Evolutionary conservation across 1,140 invertebrate genomes (phyloP).

Genomic region (Bradynema listronoti): DNA sequence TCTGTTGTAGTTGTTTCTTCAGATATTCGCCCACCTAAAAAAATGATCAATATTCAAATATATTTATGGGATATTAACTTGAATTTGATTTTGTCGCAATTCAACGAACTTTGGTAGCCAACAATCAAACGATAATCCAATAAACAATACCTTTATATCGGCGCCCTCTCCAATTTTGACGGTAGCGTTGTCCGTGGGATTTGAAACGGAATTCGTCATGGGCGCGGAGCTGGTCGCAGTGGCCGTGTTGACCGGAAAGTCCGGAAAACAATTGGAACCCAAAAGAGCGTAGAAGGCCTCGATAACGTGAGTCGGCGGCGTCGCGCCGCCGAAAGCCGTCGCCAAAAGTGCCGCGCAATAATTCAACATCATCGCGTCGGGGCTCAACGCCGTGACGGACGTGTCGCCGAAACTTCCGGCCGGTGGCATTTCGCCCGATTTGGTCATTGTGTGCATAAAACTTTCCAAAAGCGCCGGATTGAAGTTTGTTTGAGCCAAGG

Average conservation of each 20-base stretch:
- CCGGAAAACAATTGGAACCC: neutral
- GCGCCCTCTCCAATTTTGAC: neutral
- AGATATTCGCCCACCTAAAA: neutral
- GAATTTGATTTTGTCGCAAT: too few species aligned
- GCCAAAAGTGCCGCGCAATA: too few species aligned
- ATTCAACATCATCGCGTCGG: too few species aligned
- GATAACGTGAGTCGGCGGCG: slow-evolving; percentile 3
- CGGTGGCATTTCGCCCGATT: too few species aligned
- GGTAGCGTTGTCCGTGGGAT: neutral
- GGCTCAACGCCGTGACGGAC: too few species aligned
- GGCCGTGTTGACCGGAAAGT: neutral
- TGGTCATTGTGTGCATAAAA: too few species aligned
- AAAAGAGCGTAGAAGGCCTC: slow-evolving; percentile 9
- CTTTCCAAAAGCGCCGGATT: too few species aligned
- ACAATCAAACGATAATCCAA: too few species aligned
- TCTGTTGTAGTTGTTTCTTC: neutral
- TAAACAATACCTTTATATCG: slow-evolving; percentile 8
- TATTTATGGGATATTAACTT: neutral
- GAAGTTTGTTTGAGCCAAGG: too few species aligned
- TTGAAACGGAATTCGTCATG: neutral
- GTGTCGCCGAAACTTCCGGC: too few species aligned
- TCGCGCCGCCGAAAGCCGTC: slow-evolving; percentile 8
- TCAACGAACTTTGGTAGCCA: too few species aligned
- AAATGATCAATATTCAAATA: neutral
- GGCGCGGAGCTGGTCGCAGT: neutral